Evolutionary conservation across 2,888 invertebrate genomes (phyloP).

Genomic region (Acholoe squamosa): DNA sequence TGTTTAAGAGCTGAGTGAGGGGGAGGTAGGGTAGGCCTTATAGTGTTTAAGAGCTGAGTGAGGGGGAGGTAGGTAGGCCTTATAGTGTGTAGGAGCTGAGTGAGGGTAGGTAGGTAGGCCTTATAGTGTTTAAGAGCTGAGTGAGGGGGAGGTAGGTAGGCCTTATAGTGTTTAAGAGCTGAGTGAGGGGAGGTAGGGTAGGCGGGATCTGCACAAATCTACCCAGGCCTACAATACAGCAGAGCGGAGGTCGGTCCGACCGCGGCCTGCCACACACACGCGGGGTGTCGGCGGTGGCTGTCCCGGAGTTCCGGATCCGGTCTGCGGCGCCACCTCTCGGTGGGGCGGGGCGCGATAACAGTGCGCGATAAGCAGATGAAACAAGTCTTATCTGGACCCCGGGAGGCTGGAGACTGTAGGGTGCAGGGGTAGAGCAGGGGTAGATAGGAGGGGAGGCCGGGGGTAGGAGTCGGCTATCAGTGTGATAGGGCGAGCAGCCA

Average conservation of each 20-base stretch:
- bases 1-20: no score
- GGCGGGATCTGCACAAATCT: no score
- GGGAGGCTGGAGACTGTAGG: conserved; percentile 34
- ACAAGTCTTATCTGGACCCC: conserved; percentile 45
- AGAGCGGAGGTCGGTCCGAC: no score
- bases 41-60: no score
- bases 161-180: neutral
- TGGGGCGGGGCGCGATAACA: conserved; percentile 34
- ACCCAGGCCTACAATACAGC: neutral
- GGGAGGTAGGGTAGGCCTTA: no score
- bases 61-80: no score
- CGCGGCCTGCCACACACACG: neutral
- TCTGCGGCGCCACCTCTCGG: conserved; percentile 52
- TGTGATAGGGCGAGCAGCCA: conserved; percentile 32
- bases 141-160: no score
- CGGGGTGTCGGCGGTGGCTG: neutral
- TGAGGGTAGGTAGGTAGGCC: no score
- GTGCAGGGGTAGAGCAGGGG: neutral
- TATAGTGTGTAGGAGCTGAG: no score
- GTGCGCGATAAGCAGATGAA: conserved; percentile 58
- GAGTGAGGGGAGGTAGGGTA: neutral
- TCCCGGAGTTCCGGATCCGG: conserved; percentile 56
- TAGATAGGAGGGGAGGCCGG: neutral
- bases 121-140: no score
- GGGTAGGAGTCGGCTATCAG: neutral